Conservation (phyloP, 2,797 vertebrate species). For the Acipenser transmontanus region DNA sequence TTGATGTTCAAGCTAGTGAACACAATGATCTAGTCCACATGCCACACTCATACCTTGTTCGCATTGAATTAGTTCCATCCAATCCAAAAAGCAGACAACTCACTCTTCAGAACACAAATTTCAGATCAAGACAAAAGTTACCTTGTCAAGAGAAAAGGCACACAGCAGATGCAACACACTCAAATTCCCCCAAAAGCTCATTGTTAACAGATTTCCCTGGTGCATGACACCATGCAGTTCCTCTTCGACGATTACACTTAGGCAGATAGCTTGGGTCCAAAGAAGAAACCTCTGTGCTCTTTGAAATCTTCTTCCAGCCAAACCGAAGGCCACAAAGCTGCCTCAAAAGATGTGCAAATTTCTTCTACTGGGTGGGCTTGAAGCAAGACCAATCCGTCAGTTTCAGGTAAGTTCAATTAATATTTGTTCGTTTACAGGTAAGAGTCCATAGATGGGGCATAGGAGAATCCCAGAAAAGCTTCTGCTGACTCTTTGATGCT, state of each 20-base stretch:
- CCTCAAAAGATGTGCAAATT: constrained; percentile 81
- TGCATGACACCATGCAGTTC: not conserved
- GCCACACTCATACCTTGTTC: constrained; percentile 51
- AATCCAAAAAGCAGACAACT: constrained; percentile 34
- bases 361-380: constrained; percentile 48
- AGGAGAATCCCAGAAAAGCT: constrained; percentile 94
- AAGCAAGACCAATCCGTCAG: constrained; percentile 45
- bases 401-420: constrained; percentile 31
- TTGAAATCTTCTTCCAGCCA: constrained; percentile 57
- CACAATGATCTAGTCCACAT: constrained; percentile 23
- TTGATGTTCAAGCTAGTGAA: not conserved
- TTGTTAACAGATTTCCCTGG: not conserved
- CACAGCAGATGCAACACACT: constrained; percentile 24
- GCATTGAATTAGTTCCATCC: constrained; percentile 34
- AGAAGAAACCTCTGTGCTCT: constrained; percentile 45
- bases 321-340: constrained; percentile 69
- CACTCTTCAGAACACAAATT: constrained; percentile 45
- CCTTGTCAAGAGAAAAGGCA: constrained; percentile 58
- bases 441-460: constrained; percentile 84
- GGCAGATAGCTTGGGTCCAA: constrained; percentile 51
- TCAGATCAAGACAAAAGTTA: constrained; percentile 53
- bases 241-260: constrained; percentile 3
- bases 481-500: constrained; percentile 90
- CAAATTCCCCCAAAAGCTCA: not conserved
- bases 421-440: constrained; percentile 56